Evolutionary conservation across 2,888 invertebrate species (phyloP).

Genomic region (Limnephilus rhombicus): DNA sequence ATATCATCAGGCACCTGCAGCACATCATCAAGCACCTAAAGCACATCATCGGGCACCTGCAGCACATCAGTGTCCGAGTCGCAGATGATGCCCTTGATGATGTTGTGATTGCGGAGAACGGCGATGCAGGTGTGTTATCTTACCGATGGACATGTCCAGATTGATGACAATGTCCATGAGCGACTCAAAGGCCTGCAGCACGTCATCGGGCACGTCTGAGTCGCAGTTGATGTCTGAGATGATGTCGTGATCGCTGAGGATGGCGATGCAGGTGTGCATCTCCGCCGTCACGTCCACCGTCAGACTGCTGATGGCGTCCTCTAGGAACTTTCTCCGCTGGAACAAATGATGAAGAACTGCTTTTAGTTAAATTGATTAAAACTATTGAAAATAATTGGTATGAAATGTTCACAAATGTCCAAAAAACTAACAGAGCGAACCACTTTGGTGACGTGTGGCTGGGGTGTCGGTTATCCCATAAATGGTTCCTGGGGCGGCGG

Average conservation of each 20-base stretch:
- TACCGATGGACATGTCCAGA: conserved; percentile 89
- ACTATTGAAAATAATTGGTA: too few species aligned
- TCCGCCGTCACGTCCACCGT: conserved; percentile 84
- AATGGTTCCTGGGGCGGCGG: too few species aligned
- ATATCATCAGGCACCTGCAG: conserved; percentile 74
- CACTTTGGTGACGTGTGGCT: too few species aligned
- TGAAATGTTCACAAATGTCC: too few species aligned
- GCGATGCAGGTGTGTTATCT: conserved; percentile 77
- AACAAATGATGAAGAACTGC: conserved; percentile 67
- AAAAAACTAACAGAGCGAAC: too few species aligned
- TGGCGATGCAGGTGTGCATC: conserved; percentile 80
- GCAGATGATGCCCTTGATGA: conserved; percentile 71
- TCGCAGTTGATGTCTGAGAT: conserved; percentile 71
- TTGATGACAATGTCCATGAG: conserved; percentile 85
- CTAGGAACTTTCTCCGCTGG: conserved; percentile 84
- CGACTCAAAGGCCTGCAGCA: conserved; percentile 81
- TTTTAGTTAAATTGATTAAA: neutral
- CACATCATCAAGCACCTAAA: too few species aligned
- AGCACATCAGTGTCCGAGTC: conserved; percentile 78
- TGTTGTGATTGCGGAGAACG: conserved; percentile 77
- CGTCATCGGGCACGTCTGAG: conserved; percentile 78
- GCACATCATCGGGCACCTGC: conserved; percentile 78
- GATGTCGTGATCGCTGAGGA: conserved; percentile 77
- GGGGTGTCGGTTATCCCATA: too few species aligned
- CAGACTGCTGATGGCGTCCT: conserved; percentile 83